Conservation (phyloP, 2,888 invertebrate genomes). For the Philonicus albiceps region DNA sequence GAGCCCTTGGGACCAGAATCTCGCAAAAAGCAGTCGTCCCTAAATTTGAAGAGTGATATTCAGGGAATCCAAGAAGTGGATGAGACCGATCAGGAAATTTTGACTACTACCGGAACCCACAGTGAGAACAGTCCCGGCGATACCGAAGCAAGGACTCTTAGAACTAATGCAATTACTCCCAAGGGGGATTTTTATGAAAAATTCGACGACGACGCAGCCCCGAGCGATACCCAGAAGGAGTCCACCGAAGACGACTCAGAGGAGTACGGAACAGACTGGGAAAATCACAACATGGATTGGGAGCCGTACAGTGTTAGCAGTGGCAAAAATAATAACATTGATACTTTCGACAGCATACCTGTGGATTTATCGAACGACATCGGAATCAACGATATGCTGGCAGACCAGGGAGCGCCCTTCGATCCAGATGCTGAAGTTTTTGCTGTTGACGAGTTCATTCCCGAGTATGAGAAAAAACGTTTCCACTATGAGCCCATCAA, state of each 20-base stretch:
- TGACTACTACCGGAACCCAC: not conserved
- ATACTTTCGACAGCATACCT: slow-evolving; percentile 56
- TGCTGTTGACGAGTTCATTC: slow-evolving; percentile 49
- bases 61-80: not conserved
- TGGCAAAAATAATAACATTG: slow-evolving; percentile 52
- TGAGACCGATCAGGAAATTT: not conserved
- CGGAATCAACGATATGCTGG: slow-evolving; percentile 60
- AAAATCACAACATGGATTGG: slow-evolving; percentile 21
- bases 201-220: not conserved
- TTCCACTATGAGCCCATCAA: not conserved
- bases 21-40: not conserved
- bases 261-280: not conserved
- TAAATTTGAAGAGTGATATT: not conserved
- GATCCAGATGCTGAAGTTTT: slow-evolving; percentile 63
- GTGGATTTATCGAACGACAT: slow-evolving; percentile 63
- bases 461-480: not conserved
- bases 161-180: not conserved
- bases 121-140: not conserved
- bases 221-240: not conserved
- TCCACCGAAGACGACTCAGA: slow-evolving; percentile 4
- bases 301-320: slow-evolving; percentile 13
- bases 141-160: not conserved
- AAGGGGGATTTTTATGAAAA: not conserved
- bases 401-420: slow-evolving; percentile 56
- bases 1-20: not conserved